Evolutionary conservation across 2,888 invertebrate species (phyloP), one percentile per base, ranked within the genome.

Genomic region (Syrista parreyssii): DNA sequence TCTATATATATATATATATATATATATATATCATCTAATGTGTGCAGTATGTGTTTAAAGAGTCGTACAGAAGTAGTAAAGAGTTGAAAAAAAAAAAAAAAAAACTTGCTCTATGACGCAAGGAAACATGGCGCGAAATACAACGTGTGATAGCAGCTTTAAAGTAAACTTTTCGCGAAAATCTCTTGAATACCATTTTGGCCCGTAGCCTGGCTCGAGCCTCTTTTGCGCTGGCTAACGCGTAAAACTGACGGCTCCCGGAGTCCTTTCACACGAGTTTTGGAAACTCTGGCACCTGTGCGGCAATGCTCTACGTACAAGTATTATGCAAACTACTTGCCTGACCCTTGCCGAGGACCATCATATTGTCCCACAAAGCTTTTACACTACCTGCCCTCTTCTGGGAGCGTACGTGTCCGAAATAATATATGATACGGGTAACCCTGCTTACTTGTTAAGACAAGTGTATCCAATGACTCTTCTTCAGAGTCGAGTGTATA

Each of bases 321-420:
- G 80, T 84, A 85, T 86, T 86, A 83, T 85, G 87, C 88, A 88
- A 89, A 89, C 86, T 88, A 86, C 86, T 86, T 86, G 76, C 75
- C 75, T 78, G 73, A 23, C 83, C 80, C 84, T 83, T 83, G 82
- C 83, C 84, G 84, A 83, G 78, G 76, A 31, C 78, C 77, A 78
- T 75, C 79, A 80, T 82, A 83, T 84, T 84, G 82, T 82, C 77
- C 82, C 79, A 77, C 82, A 82, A 81, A 83, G 82, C 83, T 80
- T 82, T 80, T 76, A 23, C 34, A 32, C 33, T 33, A 12, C 2
- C 35, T 12, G 30, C 23, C 34, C 74, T 35, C 35, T 35, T 74
- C n/a, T 33, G 31, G 74, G 32, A 71, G 32, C 32, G 74, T n/a
- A 75, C 77, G 74, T 73, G 74, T 75, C 68, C 35, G 68, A 68